A percentile compares a stretch with the other conserved stretches of the same genome.
These are phyloP conservation scores for Philopotamus ludificatus DNA, from an alignment of 1,140 invertebrate species.

Conservation along the genomic window DNA sequence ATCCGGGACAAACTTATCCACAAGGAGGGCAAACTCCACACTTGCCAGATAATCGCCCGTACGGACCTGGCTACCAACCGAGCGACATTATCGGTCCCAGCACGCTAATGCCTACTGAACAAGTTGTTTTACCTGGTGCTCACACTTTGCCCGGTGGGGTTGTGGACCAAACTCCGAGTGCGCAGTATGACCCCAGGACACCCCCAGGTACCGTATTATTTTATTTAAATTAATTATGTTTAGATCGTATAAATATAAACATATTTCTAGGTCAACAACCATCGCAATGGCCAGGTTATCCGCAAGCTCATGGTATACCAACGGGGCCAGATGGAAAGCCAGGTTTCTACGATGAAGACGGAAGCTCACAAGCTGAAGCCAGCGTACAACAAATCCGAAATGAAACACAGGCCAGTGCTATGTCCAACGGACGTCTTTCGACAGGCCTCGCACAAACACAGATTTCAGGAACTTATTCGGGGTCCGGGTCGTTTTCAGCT, in stretches of 20 bases:
- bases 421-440: constrained; percentile 70
- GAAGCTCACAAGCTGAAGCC: constrained; percentile 74
- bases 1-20: not conserved
- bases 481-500: constrained; percentile 74
- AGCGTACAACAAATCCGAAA: constrained; percentile 65
- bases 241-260: no score
- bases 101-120: no score
- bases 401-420: constrained; percentile 70
- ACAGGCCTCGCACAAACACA: constrained; percentile 74
- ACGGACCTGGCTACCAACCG: no score
- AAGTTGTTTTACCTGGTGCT: no score
- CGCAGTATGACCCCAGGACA: no score
- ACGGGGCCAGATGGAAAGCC: not conserved
- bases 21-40: not conserved
- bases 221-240: no score
- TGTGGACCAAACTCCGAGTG: no score
- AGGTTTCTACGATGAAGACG: constrained; percentile 49
- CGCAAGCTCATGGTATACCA: not conserved
- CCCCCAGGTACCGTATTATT: no score
- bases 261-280: not conserved
- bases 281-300: not conserved
- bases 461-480: constrained; percentile 74
- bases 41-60: no score
- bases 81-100: no score
- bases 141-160: no score